Evolutionary conservation across 2,888 invertebrate species (phyloP).

Genomic region (Ectemnius lituratus): DNA sequence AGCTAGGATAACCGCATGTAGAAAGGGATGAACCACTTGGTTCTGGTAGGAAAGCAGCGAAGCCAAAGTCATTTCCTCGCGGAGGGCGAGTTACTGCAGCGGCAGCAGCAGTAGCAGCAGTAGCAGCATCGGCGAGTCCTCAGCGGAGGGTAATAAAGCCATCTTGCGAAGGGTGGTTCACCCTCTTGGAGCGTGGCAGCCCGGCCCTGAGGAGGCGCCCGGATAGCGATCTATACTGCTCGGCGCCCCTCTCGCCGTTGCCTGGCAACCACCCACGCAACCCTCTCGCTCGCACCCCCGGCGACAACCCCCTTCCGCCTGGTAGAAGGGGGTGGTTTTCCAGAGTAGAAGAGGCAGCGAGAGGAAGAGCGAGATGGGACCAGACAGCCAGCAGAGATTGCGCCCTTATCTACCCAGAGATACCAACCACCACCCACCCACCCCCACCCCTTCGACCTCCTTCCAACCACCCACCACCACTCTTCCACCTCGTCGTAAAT

Average conservation of each 20-base stretch:
- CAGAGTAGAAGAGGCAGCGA: neutral
- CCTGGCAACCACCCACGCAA: slow-evolving; percentile 28
- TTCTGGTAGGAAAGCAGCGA: slow-evolving; percentile 36
- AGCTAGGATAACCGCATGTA: too few relatives aligned
- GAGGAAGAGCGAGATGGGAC: slow-evolving; percentile 5
- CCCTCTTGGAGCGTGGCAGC: slow-evolving; percentile 60
- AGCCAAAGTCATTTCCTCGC: slow-evolving; percentile 70
- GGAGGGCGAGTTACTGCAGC: slow-evolving; percentile 68
- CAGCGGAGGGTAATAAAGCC: slow-evolving; percentile 76
- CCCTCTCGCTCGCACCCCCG: slow-evolving; percentile 30
- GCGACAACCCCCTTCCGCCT: slow-evolving; percentile 16
- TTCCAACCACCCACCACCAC: slow-evolving; percentile 21
- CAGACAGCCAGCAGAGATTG: slow-evolving; percentile 40
- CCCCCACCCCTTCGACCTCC: slow-evolving; percentile 54
- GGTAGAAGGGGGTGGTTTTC: neutral
- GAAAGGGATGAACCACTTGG: neutral
- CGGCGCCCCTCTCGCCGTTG: slow-evolving; percentile 65
- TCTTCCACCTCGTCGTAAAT: slow-evolving; percentile 28
- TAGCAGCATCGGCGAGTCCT: slow-evolving; percentile 68
- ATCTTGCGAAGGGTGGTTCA: slow-evolving; percentile 72
- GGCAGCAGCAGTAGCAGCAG: slow-evolving; percentile 63
- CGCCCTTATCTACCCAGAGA: slow-evolving; percentile 70
- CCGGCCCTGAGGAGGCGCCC: slow-evolving; percentile 63
- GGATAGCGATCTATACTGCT: slow-evolving; percentile 70
- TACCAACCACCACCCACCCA: slow-evolving; percentile 62